A percentile compares a stretch with the other conserved stretches of the same genome.
phyloP scores from a whole-genome alignment of 2,888 invertebrate species.

The Scaptomyza polygonia region DNA sequence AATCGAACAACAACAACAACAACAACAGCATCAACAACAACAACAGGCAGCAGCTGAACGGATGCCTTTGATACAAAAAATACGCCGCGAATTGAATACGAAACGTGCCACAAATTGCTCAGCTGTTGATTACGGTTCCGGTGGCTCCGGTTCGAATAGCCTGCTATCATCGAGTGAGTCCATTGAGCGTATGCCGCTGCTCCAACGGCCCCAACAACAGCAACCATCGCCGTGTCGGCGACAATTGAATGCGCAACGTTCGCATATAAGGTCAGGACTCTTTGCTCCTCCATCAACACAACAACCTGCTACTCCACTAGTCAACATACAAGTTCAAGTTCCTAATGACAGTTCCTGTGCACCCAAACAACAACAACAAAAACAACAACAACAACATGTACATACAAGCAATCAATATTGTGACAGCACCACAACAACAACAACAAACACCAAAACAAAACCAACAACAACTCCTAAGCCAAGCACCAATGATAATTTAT shows the following conservation, averaged over 20 bases:
- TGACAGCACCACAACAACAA: conserved; percentile 63
- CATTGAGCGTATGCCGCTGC: conserved; percentile 75
- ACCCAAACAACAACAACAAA: conserved; percentile 40
- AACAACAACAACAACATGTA: conserved; percentile 49
- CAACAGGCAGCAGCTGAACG: conserved; percentile 45
- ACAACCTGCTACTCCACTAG: conserved; percentile 42
- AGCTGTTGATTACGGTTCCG: conserved; percentile 68
- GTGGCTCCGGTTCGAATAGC: conserved; percentile 78
- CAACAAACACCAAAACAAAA: conserved; percentile 6
- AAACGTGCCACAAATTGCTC: conserved; percentile 77
- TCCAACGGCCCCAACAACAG: conserved; percentile 34
- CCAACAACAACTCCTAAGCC: conserved; percentile 27
- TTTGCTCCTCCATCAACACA: conserved; percentile 16
- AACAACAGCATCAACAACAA: conserved; percentile 25
- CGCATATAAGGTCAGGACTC: conserved; percentile 75
- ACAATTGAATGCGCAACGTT: conserved; percentile 79
- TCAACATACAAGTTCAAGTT: conserved; percentile 81
- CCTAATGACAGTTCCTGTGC: conserved; percentile 81
- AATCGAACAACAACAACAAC: conserved; percentile 30
- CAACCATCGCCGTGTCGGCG: conserved; percentile 68
- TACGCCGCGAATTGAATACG: conserved; percentile 77
- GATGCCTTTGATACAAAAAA: conserved; percentile 79
- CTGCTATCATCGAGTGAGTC: conserved; percentile 80
- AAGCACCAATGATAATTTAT: conserved; percentile 40
- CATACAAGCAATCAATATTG: conserved; percentile 76